Conservation (phyloP, 2,888 invertebrate species). For the Serrognathus titanus region DNA sequence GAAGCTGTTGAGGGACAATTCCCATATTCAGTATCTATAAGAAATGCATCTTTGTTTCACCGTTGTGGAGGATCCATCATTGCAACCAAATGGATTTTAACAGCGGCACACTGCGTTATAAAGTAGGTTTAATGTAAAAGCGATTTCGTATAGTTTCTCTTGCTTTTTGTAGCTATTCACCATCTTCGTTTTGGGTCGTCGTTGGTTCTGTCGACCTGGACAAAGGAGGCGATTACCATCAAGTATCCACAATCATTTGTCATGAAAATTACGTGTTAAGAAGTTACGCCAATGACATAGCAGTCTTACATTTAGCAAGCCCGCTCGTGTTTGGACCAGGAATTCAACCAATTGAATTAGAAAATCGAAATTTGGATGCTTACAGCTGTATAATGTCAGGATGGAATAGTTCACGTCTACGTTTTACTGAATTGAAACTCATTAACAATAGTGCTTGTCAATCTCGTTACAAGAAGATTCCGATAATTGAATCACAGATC, state of each 20-base stretch:
- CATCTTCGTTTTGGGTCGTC: not conserved
- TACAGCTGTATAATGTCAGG: not conserved
- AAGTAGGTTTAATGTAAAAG: too few relatives aligned
- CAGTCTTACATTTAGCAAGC: not conserved
- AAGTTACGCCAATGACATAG: not conserved
- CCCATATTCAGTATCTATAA: too few relatives aligned
- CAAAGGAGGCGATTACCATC: not conserved
- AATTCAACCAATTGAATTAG: constrained; percentile 2
- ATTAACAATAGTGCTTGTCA: too few relatives aligned
- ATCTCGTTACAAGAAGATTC: too few relatives aligned
- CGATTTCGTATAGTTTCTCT: not conserved
- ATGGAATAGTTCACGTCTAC: not conserved
- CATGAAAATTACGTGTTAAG: not conserved
- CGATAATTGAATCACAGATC: too few relatives aligned
- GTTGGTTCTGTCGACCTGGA: not conserved
- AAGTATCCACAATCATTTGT: not conserved
- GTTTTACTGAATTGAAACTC: too few relatives aligned
- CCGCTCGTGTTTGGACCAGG: not conserved
- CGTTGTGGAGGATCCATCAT: too few relatives aligned
- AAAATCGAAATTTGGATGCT: not conserved
- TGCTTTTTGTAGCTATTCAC: not conserved
- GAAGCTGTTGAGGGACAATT: too few relatives aligned
- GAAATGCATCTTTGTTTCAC: too few relatives aligned
- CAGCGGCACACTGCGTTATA: too few relatives aligned
- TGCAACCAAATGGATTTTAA: too few relatives aligned